Evolutionary conservation across 2,113 vertebrate genomes (phyloP).

Genomic region (Butorides virescens): DNA sequence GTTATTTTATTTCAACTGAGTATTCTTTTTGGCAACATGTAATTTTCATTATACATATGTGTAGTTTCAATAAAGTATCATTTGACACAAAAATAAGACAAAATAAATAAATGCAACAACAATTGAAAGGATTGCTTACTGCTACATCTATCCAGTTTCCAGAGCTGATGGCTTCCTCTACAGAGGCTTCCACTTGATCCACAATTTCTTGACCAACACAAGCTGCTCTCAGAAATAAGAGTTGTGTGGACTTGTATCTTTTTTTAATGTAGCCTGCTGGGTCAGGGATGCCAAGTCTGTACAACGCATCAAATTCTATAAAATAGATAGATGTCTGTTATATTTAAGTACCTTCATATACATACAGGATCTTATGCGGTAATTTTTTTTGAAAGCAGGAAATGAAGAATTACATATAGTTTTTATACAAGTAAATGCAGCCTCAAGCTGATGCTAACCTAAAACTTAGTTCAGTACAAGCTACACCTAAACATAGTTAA

Average conservation of each 20-base stretch:
- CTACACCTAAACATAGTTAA: background rate
- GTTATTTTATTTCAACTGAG: background rate
- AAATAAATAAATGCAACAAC: background rate
- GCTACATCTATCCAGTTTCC: conserved; percentile 89
- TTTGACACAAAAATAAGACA: background rate
- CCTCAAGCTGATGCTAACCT: background rate
- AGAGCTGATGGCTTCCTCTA: conserved; percentile 92
- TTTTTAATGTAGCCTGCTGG: conserved; percentile 89
- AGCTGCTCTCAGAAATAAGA: conserved; percentile 86
- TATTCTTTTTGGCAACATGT: background rate
- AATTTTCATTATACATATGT: background rate
- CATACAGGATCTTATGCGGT: background rate
- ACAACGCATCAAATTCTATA: conserved; percentile 91
- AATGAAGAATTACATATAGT: background rate
- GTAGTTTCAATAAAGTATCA: background rate
- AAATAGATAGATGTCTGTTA: conserved; percentile 23
- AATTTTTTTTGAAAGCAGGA: background rate
- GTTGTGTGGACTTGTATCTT: conserved; percentile 84
- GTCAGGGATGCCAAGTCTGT: conserved; percentile 92
- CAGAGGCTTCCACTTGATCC: conserved; percentile 93
- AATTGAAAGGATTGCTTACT: conserved; percentile 70
- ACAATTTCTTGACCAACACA: conserved; percentile 89
- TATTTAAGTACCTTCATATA: background rate
- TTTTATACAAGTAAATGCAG: background rate
- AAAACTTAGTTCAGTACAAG: background rate